Evolutionary conservation across 2,113 vertebrate genomes (phyloP).

Genomic region (Dasyornis broadbenti): DNA sequence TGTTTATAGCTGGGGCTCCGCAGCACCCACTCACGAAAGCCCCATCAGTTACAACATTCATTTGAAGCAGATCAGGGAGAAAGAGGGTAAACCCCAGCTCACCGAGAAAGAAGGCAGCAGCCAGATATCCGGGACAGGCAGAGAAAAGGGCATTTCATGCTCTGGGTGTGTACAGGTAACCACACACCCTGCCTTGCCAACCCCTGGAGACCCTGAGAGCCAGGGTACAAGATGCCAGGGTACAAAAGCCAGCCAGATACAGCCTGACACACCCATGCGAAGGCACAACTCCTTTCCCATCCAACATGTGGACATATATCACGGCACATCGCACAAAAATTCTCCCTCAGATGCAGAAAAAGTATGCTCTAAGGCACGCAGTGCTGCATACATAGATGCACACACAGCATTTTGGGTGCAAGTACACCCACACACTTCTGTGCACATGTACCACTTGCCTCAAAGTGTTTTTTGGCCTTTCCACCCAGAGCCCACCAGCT

Average conservation of each 20-base stretch:
- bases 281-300: neutral
- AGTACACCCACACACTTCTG: rapidly evolving
- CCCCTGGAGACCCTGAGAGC: neutral
- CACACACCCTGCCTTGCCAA: neutral
- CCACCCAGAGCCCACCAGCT: neutral
- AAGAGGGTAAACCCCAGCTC: neutral
- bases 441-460: rapidly evolving
- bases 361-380: neutral
- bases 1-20: neutral
- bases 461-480: neutral
- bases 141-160: neutral
- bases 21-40: neutral
- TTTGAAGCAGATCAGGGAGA: neutral
- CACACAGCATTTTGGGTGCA: neutral
- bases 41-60: neutral
- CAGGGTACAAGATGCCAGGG: neutral
- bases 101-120: neutral
- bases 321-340: neutral
- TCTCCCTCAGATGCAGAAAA: neutral
- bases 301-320: rapidly evolving
- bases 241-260: neutral
- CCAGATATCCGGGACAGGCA: neutral
- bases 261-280: rapidly evolving
- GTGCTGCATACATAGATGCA: neutral
- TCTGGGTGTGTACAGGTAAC: neutral